phyloP scores from a whole-genome alignment of 2,797 vertebrate genomes.

The Vultur gryphus region DNA sequence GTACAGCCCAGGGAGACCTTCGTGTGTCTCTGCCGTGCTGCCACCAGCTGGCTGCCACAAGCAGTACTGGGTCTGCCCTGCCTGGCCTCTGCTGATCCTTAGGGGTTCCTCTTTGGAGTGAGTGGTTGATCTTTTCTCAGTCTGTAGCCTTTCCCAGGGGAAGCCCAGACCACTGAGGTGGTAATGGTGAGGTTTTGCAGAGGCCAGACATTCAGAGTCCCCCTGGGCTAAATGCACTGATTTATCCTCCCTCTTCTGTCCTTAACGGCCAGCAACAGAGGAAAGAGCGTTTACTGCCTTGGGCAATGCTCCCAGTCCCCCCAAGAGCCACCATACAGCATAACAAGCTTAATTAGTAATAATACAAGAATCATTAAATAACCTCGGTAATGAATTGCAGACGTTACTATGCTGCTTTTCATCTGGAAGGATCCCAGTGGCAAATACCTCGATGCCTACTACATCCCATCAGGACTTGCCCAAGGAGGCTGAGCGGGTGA shows the following conservation, averaged over 20 bases:
- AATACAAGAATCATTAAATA: neutral
- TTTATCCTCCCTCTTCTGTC: neutral
- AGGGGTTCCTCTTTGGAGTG: neutral
- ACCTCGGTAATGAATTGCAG: neutral
- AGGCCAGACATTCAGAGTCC: neutral
- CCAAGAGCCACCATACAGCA: neutral
- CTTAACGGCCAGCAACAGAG: neutral
- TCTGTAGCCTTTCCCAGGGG: neutral
- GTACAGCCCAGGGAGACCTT: neutral
- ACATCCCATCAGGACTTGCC: neutral
- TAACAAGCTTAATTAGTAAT: neutral
- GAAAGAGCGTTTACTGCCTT: neutral
- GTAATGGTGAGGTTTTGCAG: neutral
- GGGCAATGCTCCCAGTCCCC: neutral
- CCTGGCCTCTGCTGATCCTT: neutral
- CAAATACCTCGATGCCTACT: neutral
- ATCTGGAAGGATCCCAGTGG: neutral
- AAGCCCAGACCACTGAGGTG: neutral
- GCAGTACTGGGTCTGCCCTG: neutral
- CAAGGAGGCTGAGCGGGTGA: neutral
- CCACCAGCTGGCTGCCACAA: neutral
- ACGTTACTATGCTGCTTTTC: neutral
- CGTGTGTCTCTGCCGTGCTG: neutral
- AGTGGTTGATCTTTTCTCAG: neutral
- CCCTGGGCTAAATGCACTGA: neutral